Conservation (phyloP, 2,113 vertebrate species). For the Mustelus asterias region DNA sequence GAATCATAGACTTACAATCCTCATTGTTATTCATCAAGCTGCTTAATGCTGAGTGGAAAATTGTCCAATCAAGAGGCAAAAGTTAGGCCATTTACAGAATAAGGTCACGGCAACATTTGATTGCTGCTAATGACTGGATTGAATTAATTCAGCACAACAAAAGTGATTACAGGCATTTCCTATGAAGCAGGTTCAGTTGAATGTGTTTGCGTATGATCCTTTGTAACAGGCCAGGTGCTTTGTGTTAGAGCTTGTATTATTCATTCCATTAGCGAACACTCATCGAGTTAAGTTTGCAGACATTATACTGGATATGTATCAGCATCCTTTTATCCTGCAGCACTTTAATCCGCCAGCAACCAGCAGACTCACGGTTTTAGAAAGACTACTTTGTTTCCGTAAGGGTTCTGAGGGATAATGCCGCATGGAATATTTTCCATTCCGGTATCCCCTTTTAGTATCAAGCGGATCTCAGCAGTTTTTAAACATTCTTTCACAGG, state of each 20-base stretch:
- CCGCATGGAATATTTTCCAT: neutral
- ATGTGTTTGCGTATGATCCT: neutral
- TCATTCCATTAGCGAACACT: neutral
- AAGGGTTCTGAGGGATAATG: neutral
- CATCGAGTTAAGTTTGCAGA: neutral
- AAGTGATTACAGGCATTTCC: neutral
- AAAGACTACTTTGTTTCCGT: neutral
- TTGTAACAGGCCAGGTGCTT: neutral
- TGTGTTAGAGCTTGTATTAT: neutral
- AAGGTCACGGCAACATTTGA: constrained; percentile 11
- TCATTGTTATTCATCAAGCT: neutral
- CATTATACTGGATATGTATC: neutral
- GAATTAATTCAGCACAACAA: constrained; percentile 24
- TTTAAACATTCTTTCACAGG: too few species aligned
- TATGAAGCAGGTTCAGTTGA: too few species aligned
- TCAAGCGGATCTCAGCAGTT: neutral
- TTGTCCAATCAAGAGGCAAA: constrained; percentile 29
- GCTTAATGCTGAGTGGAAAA: constrained; percentile 10
- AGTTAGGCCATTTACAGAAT: constrained; percentile 18
- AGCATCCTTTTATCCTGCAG: neutral
- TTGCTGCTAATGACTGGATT: neutral
- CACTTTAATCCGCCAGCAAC: neutral
- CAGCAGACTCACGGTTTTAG: neutral
- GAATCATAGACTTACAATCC: neutral
- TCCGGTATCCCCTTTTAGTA: neutral